phyloP scores from a whole-genome alignment of 2,888 invertebrate genomes.

The Caenorhabditis sulstoni region DNA sequence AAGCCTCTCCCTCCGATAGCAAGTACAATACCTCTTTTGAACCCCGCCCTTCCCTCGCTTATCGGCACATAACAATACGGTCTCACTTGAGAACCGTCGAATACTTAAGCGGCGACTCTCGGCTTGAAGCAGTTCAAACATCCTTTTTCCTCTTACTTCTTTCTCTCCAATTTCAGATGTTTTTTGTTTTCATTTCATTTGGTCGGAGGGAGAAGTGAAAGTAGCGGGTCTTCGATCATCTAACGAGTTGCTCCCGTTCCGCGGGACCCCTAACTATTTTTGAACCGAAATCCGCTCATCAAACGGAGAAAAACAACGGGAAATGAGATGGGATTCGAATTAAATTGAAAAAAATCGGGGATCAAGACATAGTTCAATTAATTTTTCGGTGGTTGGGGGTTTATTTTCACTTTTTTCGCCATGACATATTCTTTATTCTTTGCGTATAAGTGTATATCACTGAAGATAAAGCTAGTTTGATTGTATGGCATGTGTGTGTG shows the following conservation, averaged over 20 bases:
- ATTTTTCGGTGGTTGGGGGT: too few species aligned
- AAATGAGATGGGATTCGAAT: too few species aligned
- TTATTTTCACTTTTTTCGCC: neutral
- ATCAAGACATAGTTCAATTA: too few species aligned
- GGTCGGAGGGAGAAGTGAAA: neutral
- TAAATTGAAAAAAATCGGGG: too few species aligned
- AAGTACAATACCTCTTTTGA: constrained; percentile 42
- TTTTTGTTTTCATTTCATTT: constrained; percentile 10
- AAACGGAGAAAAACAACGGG: too few species aligned
- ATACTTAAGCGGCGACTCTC: constrained; percentile 20
- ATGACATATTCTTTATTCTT: constrained; percentile 37
- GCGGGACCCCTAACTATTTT: neutral
- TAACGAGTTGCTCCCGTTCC: constrained; percentile 18
- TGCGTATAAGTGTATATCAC: constrained; percentile 50
- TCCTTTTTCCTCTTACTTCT: constrained; percentile 11
- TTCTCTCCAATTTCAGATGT: neutral
- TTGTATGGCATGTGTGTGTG: constrained; percentile 36
- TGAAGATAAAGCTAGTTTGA: constrained; percentile 63
- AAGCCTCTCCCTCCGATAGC: constrained; percentile 36
- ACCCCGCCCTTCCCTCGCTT: constrained; percentile 40
- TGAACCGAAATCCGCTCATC: too few species aligned
- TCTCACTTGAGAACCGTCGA: constrained; percentile 26
- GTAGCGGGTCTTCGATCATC: constrained; percentile 5
- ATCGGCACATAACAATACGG: constrained; percentile 44
- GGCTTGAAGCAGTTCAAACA: constrained; percentile 14